Conservation (phyloP, 2,113 vertebrate species). For the Crypturellus undulatus region DNA sequence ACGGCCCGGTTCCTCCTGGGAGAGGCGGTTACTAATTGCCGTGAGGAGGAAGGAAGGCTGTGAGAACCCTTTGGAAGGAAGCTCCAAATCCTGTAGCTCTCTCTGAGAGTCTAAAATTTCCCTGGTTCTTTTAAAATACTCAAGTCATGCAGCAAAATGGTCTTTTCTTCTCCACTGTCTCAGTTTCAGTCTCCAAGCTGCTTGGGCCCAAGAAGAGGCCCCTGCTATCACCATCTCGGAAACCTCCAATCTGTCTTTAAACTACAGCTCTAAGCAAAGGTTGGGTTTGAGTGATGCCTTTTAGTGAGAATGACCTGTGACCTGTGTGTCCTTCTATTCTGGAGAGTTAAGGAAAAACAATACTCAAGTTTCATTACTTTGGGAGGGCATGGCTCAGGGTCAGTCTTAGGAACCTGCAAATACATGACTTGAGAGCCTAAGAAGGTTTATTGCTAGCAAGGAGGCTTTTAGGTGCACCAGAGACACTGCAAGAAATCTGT, state of each 20-base stretch:
- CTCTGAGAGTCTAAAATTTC: background rate
- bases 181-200: background rate
- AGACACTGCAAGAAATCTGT: background rate
- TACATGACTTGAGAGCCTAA: background rate
- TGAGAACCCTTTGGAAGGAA: background rate
- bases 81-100: background rate
- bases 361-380: background rate
- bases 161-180: background rate
- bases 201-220: background rate
- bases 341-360: background rate
- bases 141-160: fast-evolving
- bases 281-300: background rate
- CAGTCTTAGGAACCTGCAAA: no score
- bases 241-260: background rate
- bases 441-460: background rate
- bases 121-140: background rate
- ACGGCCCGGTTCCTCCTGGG: background rate
- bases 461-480: background rate
- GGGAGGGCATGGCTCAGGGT: background rate
- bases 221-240: background rate
- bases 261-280: background rate
- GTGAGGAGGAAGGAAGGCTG: background rate
- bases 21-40: background rate
- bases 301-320: no score
- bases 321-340: no score